Evolutionary conservation across 2,797 vertebrate species (phyloP).

Genomic region (Macropus fuliginosus): DNA sequence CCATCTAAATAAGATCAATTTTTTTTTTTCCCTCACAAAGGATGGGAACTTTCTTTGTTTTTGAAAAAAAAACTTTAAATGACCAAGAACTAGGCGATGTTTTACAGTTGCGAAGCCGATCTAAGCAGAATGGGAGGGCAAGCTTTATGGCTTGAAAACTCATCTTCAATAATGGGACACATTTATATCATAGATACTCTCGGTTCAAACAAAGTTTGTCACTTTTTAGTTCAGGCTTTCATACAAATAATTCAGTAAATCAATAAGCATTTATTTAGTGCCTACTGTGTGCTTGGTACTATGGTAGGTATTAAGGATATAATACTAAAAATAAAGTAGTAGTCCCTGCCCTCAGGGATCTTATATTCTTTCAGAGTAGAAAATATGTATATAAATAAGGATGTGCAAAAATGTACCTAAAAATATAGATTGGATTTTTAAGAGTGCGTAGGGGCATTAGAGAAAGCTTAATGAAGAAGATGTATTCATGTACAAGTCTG

Average conservation of each 20-base stretch:
- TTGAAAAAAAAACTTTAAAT: background rate
- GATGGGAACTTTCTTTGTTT: conserved; percentile 22
- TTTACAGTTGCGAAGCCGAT: fast-evolving
- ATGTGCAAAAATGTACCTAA: background rate
- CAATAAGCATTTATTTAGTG: background rate
- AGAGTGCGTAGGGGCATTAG: background rate
- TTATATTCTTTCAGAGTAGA: background rate
- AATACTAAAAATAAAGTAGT: background rate
- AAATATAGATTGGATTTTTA: background rate
- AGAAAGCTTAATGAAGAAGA: background rate
- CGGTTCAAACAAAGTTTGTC: conserved; percentile 44
- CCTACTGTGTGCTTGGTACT: background rate
- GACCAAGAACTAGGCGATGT: background rate
- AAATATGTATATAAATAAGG: conserved; percentile 14
- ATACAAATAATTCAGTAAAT: background rate
- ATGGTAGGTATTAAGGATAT: background rate
- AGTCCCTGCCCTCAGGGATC: background rate
- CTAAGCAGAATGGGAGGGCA: background rate
- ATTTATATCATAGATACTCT: background rate
- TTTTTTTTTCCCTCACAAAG: conserved; percentile 13
- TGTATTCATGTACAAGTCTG: background rate
- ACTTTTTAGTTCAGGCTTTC: conserved; percentile 48
- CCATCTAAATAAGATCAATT: conserved; percentile 5
- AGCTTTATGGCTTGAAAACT: conserved; percentile 14
- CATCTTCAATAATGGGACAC: background rate